Evolutionary conservation across 2,888 invertebrate species (phyloP).

Genomic region (Tenthredo notha): DNA sequence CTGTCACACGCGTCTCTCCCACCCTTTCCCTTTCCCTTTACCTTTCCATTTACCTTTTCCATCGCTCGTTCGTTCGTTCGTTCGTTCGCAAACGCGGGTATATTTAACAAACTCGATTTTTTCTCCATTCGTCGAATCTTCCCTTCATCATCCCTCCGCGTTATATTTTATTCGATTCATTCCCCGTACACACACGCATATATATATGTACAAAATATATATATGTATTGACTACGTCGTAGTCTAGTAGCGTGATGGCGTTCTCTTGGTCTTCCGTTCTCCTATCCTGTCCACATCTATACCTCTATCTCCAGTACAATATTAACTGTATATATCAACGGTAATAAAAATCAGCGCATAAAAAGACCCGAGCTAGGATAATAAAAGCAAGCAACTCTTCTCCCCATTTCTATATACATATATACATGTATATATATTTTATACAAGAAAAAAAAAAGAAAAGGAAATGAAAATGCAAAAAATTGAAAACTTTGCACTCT

Average conservation of each 20-base stretch:
- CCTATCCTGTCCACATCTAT: not conserved
- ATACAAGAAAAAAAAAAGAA: not conserved
- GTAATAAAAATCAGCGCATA: slow-evolving; percentile 38
- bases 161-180: slow-evolving; percentile 48
- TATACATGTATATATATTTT: not conserved
- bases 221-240: not conserved
- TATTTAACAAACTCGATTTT: slow-evolving; percentile 43
- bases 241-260: not conserved
- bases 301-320: not conserved
- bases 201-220: not conserved
- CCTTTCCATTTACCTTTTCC: slow-evolving; percentile 16
- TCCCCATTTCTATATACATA: not conserved
- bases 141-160: slow-evolving; percentile 33
- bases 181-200: not conserved
- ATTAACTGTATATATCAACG: not conserved
- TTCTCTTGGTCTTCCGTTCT: not conserved
- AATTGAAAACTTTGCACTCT: not conserved
- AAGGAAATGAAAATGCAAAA: not conserved
- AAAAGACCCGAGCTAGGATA: slow-evolving; percentile 5
- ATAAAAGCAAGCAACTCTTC: slow-evolving; percentile 5
- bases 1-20: slow-evolving; percentile 35
- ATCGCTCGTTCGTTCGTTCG: slow-evolving; percentile 1
- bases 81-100: not conserved
- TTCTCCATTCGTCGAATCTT: slow-evolving; percentile 14
- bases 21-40: slow-evolving; percentile 6